A percentile compares a stretch with the other conserved stretches of the same genome.
Conservation (phyloP, 2,113 vertebrate species). For the Lipophrys pholis region DNA sequence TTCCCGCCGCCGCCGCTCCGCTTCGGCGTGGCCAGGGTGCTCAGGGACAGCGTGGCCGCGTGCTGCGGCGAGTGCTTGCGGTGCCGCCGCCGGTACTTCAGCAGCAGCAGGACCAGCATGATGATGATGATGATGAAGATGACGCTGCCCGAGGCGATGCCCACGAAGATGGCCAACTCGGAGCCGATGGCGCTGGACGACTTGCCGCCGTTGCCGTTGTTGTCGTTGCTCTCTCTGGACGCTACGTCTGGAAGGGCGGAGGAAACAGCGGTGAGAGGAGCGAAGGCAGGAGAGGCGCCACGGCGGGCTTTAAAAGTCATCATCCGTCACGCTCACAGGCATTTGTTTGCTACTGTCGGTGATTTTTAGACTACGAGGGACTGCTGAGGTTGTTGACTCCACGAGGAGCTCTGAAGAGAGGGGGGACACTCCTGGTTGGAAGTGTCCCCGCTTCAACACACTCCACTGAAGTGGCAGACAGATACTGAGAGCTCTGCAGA, state of each 20-base stretch:
- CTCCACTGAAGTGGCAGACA: no score
- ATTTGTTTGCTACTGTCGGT: no score
- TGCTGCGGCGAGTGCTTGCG: conserved; percentile 98
- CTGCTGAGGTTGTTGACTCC: no score
- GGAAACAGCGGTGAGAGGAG: not conserved
- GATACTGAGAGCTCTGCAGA: no score
- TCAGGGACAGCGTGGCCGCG: conserved; percentile 93
- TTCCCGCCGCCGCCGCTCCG: conserved; percentile 90
- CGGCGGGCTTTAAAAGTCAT: no score
- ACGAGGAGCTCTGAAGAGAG: no score
- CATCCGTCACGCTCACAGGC: no score
- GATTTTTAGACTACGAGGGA: no score
- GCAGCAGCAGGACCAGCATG: conserved; percentile 95
- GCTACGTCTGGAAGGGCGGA: conserved; percentile 53
- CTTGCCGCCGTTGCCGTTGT: conserved; percentile 82
- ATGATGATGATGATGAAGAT: conserved; percentile 99
- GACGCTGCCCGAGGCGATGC: conserved; percentile 96
- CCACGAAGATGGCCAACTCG: conserved; percentile 97
- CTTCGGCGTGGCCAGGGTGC: conserved; percentile 97
- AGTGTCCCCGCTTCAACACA: no score
- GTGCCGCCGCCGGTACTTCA: conserved; percentile 96
- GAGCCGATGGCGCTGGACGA: conserved; percentile 91
- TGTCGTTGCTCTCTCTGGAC: conserved; percentile 75
- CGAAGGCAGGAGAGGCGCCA: no score
- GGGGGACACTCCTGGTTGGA: no score